A percentile compares a stretch with the other conserved stretches of the same genome.
phyloP scores from a whole-genome alignment of 1,140 invertebrate genomes.

The Odontomachus brunneus region DNA sequence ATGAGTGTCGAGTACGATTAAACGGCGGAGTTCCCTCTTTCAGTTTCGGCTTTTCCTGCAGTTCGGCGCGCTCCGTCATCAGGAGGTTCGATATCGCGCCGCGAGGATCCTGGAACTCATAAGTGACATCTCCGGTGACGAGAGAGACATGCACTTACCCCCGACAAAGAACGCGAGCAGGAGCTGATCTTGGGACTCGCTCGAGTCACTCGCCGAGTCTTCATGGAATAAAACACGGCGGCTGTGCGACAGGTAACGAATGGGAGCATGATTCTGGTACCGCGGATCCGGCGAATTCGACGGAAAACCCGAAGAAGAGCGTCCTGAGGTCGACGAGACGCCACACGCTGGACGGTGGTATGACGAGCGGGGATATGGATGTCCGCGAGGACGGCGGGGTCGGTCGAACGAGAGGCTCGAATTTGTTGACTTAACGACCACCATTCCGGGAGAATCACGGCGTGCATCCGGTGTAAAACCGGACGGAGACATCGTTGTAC shows the following conservation, averaged over 20 bases:
- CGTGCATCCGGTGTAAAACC: conserved; percentile 14
- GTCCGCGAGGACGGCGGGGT: conserved; percentile 18
- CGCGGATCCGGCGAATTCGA: conserved; percentile 38
- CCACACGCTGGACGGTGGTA: too few species aligned
- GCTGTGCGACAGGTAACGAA: conserved; percentile 24
- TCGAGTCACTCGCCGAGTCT: neutral
- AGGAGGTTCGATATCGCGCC: conserved; percentile 30
- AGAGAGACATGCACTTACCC: conserved; percentile 1
- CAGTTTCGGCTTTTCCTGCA: conserved; percentile 11
- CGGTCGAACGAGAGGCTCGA: conserved; percentile 41
- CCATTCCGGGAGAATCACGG: neutral
- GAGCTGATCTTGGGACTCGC: conserved; percentile 27
- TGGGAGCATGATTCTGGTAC: conserved; percentile 53
- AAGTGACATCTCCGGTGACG: conserved; percentile 12
- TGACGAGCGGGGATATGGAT: conserved; percentile 28
- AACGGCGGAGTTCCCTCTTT: conserved; percentile 35
- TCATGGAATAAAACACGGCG: neutral
- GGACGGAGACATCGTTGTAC: conserved; percentile 21
- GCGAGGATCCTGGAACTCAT: conserved; percentile 26
- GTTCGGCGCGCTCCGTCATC: conserved; percentile 13
- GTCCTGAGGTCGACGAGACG: conserved; percentile 14
- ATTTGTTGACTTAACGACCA: conserved; percentile 35
- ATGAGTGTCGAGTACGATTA: conserved; percentile 40
- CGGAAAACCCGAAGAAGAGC: conserved; percentile 51
- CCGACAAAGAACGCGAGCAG: conserved; percentile 12